These are phyloP conservation scores for Ischnus inquisitorius DNA, from an alignment of 2,888 invertebrate genomes.

Conservation along the genomic window DNA sequence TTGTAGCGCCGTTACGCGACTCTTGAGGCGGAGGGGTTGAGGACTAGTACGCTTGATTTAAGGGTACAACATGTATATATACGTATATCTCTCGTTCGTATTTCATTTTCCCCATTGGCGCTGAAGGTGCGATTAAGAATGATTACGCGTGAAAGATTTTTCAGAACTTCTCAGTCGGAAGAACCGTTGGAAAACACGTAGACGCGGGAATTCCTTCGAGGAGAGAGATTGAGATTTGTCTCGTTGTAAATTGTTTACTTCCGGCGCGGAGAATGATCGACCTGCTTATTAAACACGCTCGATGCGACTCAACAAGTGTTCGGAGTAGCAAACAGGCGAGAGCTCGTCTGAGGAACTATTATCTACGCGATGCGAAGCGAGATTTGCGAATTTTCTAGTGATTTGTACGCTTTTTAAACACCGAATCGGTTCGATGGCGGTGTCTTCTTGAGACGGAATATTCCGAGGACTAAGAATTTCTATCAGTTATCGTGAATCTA, in stretches of 20 bases:
- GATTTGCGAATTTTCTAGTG: not conserved
- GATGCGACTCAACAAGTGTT: constrained; percentile 81
- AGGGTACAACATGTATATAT: constrained; percentile 64
- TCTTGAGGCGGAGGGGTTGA: constrained; percentile 51
- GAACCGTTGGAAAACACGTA: not conserved
- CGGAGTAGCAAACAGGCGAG: constrained; percentile 46
- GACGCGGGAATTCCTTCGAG: not conserved
- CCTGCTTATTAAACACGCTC: constrained; percentile 39
- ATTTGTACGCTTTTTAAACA: not conserved
- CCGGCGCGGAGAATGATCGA: constrained; percentile 33
- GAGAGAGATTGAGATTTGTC: constrained; percentile 23
- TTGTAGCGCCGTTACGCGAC: constrained; percentile 78
- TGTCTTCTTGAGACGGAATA: not conserved
- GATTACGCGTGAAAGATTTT: constrained; percentile 59
- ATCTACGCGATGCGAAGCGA: constrained; percentile 37
- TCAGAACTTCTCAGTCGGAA: not conserved
- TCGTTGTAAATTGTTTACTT: constrained; percentile 8
- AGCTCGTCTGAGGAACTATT: constrained; percentile 37
- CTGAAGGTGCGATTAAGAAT: constrained; percentile 73
- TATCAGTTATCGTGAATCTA: too few species aligned
- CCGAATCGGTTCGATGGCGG: not conserved
- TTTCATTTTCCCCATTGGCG: constrained; percentile 74
- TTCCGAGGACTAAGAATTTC: too few species aligned
- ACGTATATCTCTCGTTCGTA: constrained; percentile 41
- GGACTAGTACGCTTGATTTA: constrained; percentile 79